These are phyloP conservation scores for Platanista minor DNA, from an alignment of 2,113 vertebrate species.

Conservation along the genomic window DNA sequence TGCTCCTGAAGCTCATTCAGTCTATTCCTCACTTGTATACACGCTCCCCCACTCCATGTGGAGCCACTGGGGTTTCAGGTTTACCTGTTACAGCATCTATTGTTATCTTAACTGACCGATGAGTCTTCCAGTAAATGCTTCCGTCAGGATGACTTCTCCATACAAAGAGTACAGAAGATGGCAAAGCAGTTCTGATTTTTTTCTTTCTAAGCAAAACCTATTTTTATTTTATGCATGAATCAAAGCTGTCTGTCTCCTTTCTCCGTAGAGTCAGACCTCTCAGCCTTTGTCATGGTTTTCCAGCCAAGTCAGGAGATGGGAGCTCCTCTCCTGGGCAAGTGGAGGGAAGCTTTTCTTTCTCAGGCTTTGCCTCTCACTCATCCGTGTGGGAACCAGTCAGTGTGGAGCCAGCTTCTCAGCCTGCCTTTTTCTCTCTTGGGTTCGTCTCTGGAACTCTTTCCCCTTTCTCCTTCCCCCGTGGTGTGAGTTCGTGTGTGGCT, in stretches of 20 bases:
- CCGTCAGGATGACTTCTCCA: background rate
- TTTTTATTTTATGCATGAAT: background rate
- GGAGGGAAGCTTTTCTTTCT: background rate
- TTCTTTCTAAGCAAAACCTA: background rate
- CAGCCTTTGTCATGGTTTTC: background rate
- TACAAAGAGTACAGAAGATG: background rate
- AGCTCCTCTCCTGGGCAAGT: background rate
- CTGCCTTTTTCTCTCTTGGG: conserved; percentile 18
- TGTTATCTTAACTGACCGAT: background rate
- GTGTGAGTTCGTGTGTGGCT: conserved; percentile 72
- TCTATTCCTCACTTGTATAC: background rate
- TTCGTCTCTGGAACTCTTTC: conserved; percentile 61
- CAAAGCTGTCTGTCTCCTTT: background rate
- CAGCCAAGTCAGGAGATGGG: background rate
- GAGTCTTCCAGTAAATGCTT: background rate
- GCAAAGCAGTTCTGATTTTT: background rate
- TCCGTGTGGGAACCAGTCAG: background rate
- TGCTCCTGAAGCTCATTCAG: background rate
- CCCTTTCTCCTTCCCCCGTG: conserved; percentile 36
- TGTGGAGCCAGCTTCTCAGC: conserved; percentile 51
- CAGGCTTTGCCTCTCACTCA: conserved; percentile 5
- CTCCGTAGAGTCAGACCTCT: background rate
- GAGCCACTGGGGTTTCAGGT: background rate
- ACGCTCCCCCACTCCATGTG: background rate
- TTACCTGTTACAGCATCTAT: background rate